Evolutionary conservation across 2,888 invertebrate genomes (phyloP).

Genomic region (Drosophila imparisetae): DNA sequence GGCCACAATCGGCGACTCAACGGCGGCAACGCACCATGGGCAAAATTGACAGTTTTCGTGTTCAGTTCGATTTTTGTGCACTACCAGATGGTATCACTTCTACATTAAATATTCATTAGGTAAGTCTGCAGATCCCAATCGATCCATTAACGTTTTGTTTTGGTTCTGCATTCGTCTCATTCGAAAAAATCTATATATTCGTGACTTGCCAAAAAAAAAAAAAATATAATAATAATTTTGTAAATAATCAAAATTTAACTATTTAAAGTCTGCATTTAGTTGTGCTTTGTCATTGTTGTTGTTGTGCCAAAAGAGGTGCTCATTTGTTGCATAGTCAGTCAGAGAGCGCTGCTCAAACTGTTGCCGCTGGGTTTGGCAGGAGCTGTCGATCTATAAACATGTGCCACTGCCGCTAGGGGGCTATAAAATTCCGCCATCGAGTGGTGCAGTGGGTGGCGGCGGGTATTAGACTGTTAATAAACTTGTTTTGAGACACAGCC

Average conservation of each 20-base stretch:
- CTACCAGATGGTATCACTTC: neutral
- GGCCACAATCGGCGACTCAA: slow-evolving; percentile 53
- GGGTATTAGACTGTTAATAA: slow-evolving; percentile 60
- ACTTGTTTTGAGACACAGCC: slow-evolving; percentile 67
- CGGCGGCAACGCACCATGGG: slow-evolving; percentile 46
- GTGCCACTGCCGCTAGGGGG: slow-evolving; percentile 22
- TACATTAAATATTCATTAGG: neutral
- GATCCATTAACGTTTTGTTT: neutral
- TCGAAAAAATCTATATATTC: neutral
- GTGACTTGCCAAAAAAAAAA: neutral
- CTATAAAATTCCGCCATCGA: slow-evolving; percentile 26
- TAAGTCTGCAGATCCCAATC: neutral
- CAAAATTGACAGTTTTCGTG: neutral
- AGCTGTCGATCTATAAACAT: slow-evolving; percentile 35
- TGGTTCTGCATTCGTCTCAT: neutral
- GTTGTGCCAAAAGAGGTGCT: no score
- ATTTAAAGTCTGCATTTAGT: neutral
- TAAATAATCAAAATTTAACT: neutral
- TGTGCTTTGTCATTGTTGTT: no score
- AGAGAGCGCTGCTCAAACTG: slow-evolving; percentile 41
- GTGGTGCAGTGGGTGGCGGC: neutral
- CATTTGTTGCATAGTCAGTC: slow-evolving; percentile 11
- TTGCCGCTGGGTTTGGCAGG: slow-evolving; percentile 21
- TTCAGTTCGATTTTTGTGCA: neutral
- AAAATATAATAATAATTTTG: neutral